Conservation (phyloP, 1,140 invertebrate species). For the Triops cancriformis region DNA sequence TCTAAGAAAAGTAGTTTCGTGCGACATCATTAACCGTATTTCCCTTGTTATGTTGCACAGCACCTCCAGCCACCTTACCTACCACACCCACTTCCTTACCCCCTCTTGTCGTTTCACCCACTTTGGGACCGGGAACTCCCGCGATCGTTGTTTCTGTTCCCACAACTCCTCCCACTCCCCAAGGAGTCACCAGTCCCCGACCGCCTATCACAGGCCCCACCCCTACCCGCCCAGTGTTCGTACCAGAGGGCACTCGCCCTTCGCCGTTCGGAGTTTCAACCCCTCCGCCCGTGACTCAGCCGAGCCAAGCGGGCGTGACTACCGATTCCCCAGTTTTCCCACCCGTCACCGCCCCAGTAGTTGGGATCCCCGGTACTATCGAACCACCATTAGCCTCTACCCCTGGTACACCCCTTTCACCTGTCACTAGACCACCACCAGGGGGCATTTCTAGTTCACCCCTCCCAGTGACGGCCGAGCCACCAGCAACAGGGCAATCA, state of each 20-base stretch:
- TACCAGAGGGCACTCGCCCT: background rate
- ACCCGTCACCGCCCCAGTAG: background rate
- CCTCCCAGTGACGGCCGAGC: background rate
- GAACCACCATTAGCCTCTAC: background rate
- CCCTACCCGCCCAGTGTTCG: constrained; percentile 8
- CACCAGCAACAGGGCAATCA: background rate
- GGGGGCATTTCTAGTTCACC: background rate
- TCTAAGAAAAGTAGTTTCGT: background rate
- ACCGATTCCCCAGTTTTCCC: background rate
- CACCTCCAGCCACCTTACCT: background rate
- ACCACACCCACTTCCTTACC: constrained; percentile 14
- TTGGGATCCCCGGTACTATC: background rate
- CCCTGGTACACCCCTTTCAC: background rate
- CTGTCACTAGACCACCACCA: background rate
- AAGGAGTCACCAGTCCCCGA: background rate
- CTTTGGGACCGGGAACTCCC: constrained; percentile 7
- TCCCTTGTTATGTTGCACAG: constrained; percentile 2
- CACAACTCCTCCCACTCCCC: background rate
- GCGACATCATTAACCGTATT: background rate
- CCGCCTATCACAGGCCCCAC: constrained; percentile 11
- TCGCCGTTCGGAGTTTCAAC: background rate
- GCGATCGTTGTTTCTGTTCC: background rate
- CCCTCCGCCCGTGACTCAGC: background rate
- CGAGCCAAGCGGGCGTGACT: background rate
- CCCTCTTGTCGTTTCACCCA: background rate